Evolutionary conservation across 2,888 invertebrate genomes (phyloP).

Genomic region (Cetonia aurata): DNA sequence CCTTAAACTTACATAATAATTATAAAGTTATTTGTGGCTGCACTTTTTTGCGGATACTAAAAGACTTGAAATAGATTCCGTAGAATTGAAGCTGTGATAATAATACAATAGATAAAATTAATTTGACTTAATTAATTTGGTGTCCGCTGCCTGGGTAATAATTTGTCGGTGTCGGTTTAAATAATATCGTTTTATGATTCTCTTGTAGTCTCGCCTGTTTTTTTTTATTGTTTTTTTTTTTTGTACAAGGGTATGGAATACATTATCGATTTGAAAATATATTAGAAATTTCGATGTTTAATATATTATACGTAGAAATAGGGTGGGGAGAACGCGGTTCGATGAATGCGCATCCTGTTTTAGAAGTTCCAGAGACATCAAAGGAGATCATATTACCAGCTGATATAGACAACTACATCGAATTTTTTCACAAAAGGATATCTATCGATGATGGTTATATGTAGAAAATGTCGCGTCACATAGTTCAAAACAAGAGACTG

Average conservation of each 20-base stretch:
- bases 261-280: slow-evolving; percentile 18
- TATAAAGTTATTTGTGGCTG: slow-evolving; percentile 16
- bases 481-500: too few relatives aligned
- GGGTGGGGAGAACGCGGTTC: too few relatives aligned
- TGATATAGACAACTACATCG: too few relatives aligned
- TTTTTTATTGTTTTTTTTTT: slow-evolving; percentile 4
- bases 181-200: slow-evolving; percentile 29
- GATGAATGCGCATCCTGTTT: too few relatives aligned
- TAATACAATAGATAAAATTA: slow-evolving; percentile 16
- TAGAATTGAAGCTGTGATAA: slow-evolving; percentile 21
- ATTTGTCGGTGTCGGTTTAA: slow-evolving; percentile 39
- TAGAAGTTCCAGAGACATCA: too few relatives aligned
- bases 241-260: slow-evolving; percentile 17
- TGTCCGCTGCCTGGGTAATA: slow-evolving; percentile 26
- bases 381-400: too few relatives aligned
- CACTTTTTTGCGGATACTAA: neutral
- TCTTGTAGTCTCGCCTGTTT: slow-evolving; percentile 29
- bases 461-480: too few relatives aligned
- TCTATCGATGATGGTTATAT: too few relatives aligned
- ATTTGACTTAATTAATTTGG: slow-evolving; percentile 24
- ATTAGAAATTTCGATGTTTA: too few relatives aligned
- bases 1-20: slow-evolving; percentile 5
- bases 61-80: neutral
- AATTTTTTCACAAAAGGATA: too few relatives aligned
- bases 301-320: too few relatives aligned